phyloP scores from a whole-genome alignment of 2,797 vertebrate species.

The Rhincodon typus region DNA sequence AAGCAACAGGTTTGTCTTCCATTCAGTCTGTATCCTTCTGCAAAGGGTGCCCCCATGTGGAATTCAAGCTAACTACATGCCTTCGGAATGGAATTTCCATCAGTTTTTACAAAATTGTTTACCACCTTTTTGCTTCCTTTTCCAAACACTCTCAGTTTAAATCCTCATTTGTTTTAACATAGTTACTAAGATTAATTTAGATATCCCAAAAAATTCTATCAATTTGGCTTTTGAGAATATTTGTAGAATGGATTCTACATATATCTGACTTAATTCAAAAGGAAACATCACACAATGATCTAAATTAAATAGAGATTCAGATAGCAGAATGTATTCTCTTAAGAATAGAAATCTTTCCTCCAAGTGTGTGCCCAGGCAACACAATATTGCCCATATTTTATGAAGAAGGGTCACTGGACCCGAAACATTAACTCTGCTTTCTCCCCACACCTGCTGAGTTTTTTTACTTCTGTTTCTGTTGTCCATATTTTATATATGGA shows the following conservation, averaged over 20 bases:
- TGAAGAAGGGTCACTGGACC: no score
- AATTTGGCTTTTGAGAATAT: not conserved
- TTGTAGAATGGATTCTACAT: not conserved
- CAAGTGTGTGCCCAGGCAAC: not conserved
- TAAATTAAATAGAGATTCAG: not conserved
- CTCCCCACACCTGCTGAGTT: no score
- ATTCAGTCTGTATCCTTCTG: not conserved
- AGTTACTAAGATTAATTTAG: not conserved
- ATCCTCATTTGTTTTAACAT: not conserved
- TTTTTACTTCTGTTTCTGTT: no score
- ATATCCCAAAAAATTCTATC: not conserved
- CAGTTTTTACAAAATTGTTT: not conserved
- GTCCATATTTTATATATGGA: not conserved
- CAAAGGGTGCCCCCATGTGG: conserved; percentile 16
- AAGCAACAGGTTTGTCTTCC: not conserved
- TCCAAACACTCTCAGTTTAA: not conserved
- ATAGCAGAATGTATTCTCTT: not conserved
- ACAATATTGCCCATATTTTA: not conserved
- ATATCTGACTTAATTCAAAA: not conserved
- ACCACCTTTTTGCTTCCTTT: not conserved
- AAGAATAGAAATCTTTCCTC: not conserved
- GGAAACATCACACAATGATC: not conserved
- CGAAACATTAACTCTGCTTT: no score
- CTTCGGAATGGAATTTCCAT: not conserved
- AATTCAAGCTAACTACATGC: not conserved